These are phyloP conservation scores for Xylota sylvarum DNA, from an alignment of 2,888 invertebrate species.

Conservation along the genomic window DNA sequence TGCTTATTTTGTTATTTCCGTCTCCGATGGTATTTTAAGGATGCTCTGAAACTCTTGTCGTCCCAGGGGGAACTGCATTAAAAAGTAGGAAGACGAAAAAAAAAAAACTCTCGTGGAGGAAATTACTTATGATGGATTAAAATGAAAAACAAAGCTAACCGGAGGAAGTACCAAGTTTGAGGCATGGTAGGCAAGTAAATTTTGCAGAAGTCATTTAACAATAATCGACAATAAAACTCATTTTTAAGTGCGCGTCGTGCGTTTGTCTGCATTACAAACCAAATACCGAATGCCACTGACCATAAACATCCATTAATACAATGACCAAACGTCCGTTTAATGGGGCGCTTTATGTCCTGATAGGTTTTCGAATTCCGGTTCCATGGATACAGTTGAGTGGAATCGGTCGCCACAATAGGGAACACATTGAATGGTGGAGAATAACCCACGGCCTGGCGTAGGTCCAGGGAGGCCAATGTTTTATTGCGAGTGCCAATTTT, in stretches of 20 bases:
- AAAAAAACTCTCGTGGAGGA: constrained; percentile 60
- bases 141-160: constrained; percentile 68
- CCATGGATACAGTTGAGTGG: constrained; percentile 68
- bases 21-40: constrained; percentile 77
- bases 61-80: constrained; percentile 41
- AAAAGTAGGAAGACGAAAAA: constrained; percentile 20
- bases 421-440: constrained; percentile 44
- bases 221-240: constrained; percentile 77
- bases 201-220: constrained; percentile 79
- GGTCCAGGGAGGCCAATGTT: constrained; percentile 62
- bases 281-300: constrained; percentile 64
- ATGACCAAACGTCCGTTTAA: constrained; percentile 79
- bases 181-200: constrained; percentile 72
- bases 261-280: constrained; percentile 59
- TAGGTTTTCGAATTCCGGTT: constrained; percentile 76
- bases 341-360: constrained; percentile 77
- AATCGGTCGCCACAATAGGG: constrained; percentile 59
- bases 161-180: not conserved
- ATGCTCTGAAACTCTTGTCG: constrained; percentile 31
- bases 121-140: constrained; percentile 77
- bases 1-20: constrained; percentile 85
- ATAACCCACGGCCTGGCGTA: constrained; percentile 8
- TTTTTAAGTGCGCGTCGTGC: constrained; percentile 61
- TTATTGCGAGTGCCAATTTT: constrained; percentile 74
- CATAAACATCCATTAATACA: constrained; percentile 78